Evolutionary conservation across 1,140 invertebrate genomes (phyloP), one percentile per base, ranked within the genome.

Genomic region (Colletes gigas): DNA sequence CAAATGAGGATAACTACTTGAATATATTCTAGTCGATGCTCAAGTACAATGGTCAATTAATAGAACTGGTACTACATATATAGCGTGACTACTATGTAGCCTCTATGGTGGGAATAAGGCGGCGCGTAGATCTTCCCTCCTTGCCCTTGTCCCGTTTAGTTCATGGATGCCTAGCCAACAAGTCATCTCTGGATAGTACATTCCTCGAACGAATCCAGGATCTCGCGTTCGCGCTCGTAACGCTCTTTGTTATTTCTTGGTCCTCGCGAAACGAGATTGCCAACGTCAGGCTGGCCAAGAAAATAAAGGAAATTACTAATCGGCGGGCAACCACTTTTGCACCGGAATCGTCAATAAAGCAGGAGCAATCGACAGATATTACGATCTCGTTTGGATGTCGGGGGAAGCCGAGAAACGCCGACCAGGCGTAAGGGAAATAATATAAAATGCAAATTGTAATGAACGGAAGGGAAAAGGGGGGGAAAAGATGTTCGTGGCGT

Each of bases 311-410:
- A 47, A 44, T 39, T 63, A 21, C 12, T 52, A 77, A 68, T 69
- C 52, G 50, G 66, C 44, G 7, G 47, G 66, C 73, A 84, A 84
- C 74, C 76, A 67, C 76, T 65, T 84, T 67, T 55, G 4, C 63
- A 60, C 52, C 63, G 63, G 77, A 73, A 89, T 81, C 30, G 80
- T 54, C 80, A 87, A 84, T 85, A 60, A 62, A 63, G 52, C 39
- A 39, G 17, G 21, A 83, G 19, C 15, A 83, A 84, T 88, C 75
- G 70, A 78, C 67, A 73, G 67, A 78, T 77, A 73, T 78, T 63
- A 79, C 70, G 73, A 86, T 87, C 81, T 83, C 73, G 70, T 88
- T 88, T 78, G 79, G 81, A 80, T 88, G 72, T 83, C 72, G 71
- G 72, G 6, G 70, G 15, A n/a, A 17, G n/a, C 17, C 8, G 39